Evolutionary conservation across 2,888 invertebrate genomes (phyloP), one percentile per base, ranked within the genome.

Genomic region (Galerucella calmariensis): DNA sequence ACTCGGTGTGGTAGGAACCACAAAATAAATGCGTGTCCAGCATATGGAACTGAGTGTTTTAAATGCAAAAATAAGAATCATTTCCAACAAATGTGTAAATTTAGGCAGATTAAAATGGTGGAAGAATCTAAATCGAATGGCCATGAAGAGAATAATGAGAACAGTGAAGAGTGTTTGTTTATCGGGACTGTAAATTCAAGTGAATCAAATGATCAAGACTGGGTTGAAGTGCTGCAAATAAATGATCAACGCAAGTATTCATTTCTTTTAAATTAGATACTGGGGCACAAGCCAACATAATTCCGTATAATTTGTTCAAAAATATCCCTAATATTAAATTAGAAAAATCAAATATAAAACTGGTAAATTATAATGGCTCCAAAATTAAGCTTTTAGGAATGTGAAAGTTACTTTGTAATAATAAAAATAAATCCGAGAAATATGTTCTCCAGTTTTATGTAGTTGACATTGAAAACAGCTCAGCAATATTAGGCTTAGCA

Each of bases 311-410:
- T 51, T 51, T 51, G 12, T 51, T 51, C n/a, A 51, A 14, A 51
- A 51, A 51, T 51, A 51, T 51, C 14, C 51, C 51, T 51, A 51
- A 51, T 51, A 2, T 2, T 14, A 12, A 51, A 51, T 51, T 51
- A n/a, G 14, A 51, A 51, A 51, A 51, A 51, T 51, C 51, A 51
- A 51, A 51, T 51, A 51, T 51, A 51, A 51, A 51, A 51, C 14
- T 51, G 51, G 51, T 51, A 12, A 51, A 51, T n/a, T 12, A 51
- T 51, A 51, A 51, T 51, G 51, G 51, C n/a, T 51, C 14, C 51
- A 51, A 51, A 51, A 51, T 51, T 51, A 51, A 51, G 12, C 51
- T 51, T 51, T 51, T 51, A 51, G 11, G 51, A 11, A 51, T 51
- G 51, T 51, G 51, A n/a, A 14, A 12, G 12, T 51, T 51, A 51